Evolutionary conservation across 1,140 invertebrate genomes (phyloP), one percentile per base, ranked within the genome.

Genomic region (Scylla paramamosain): DNA sequence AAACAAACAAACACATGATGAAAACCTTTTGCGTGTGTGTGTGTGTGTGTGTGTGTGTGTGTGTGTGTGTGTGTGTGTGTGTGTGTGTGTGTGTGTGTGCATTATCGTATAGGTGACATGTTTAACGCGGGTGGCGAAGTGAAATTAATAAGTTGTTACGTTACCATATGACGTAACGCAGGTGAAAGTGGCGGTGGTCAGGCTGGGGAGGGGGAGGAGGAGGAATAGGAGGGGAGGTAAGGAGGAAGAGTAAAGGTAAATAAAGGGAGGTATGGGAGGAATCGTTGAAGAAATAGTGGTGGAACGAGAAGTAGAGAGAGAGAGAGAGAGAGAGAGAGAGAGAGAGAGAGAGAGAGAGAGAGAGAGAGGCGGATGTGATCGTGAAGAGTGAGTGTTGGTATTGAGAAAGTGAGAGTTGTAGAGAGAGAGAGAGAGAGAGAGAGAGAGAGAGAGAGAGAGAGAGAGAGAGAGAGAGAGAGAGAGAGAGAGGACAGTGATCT

Each of bases 381-480:
- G 10, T 16, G 52, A 16, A 20, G 46, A 39, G 25, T 20, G 8
- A 10, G 32, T 89, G 29, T 31, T 1, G 25, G 87, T 45, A n/a
- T 31, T n/a, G 29, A 39, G 32, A 39, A 32, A 91, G 45, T 48
- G 89, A 52, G 45, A 91, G 52, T 16, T 16, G 2, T 4, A 20
- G 46, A 39, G 25, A 91, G 45, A 91, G 89, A 52, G 45, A 91
- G 83, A 84, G 14, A 84, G 83, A 84, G 83, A 84, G 83, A 84
- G 83, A 84, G 83, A 84, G 83, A 84, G 83, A 84, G 83, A 84
- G 83, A 88, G 28, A 91, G 89, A 91, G 90, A 91, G 90, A 91
- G 90, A 91, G 90, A 91, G 90, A 91, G 90, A 91, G 90, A 91
- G 90, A 91, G 91, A 92, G 91, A 92, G 91, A 92, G 91, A 92